Evolutionary conservation across 2,113 vertebrate species (phyloP), one percentile per base, ranked within the genome.

Genomic region (Pogona vitticeps): DNA sequence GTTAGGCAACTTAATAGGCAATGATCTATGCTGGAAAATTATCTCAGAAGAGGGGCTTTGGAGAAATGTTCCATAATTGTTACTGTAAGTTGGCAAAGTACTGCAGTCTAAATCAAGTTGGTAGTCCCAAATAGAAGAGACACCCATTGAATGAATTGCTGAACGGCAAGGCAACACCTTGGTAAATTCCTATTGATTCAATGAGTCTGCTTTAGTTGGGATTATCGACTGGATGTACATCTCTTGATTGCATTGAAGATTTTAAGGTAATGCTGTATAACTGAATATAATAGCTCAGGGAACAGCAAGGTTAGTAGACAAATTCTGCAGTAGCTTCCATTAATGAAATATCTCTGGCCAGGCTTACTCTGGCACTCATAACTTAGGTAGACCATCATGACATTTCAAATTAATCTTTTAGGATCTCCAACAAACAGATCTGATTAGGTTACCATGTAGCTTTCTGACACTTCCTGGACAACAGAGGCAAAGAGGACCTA

Each of bases 271-370:
- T 26, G 71, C 59, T 65, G 2, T 0, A 2, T n/a, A 36, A 14
- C 12, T 76, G 7, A 65, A 52, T 4, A 21, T 21, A 83, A 52
- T 52, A 65, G 2, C 67, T 7, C 1, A 59, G 82, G 77, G 59
- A 46, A 7, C 46, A 68, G 70, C 28, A n/a, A 52, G 1, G 15
- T 67, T 76, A 70, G 63, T 82, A 38, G 2, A 33, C 72, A 90
- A 90, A 76, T 17, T 2, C 20, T 73, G 86, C 68, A 81, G n/a
- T 14, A 65, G 6, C 42, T 79, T 31, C 84, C 90, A 89, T 31
- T 80, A 88, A 72, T 10, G 68, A 56, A 82, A 81, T 38, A 63
- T 31, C 7, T 38, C 63, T 40, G 3, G 42, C n/a, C 46, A 70
- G 70, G 13, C 31, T 46, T 42, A 20, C 28, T 23, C 20, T 3